phyloP scores from a whole-genome alignment of 2,113 vertebrate species.

The Narcine bancroftii region DNA sequence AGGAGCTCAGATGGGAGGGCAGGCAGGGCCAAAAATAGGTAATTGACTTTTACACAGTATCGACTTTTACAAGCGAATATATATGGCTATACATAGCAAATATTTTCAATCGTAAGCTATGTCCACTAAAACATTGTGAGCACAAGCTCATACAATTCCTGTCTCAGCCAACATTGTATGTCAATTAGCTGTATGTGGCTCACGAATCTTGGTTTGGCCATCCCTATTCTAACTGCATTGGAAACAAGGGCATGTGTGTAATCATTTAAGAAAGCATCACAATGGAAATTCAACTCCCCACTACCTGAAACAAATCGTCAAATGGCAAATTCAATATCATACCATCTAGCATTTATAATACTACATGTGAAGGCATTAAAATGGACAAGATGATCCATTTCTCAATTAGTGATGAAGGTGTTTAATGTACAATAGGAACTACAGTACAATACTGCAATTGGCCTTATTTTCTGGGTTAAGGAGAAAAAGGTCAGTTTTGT shows the following conservation, averaged over 20 bases:
- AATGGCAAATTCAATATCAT: background rate
- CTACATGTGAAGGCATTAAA: background rate
- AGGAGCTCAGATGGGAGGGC: too few relatives aligned
- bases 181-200: too few relatives aligned
- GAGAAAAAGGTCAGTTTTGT: background rate
- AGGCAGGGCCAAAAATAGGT: too few relatives aligned
- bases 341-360: background rate
- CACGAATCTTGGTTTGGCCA: too few relatives aligned
- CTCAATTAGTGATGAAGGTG: background rate
- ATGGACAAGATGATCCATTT: background rate
- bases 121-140: too few relatives aligned
- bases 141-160: too few relatives aligned
- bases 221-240: background rate
- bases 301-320: background rate
- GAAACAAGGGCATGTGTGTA: background rate
- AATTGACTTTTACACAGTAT: too few relatives aligned
- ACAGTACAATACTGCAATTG: background rate
- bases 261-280: background rate
- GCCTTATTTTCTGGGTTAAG: background rate
- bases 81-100: too few relatives aligned
- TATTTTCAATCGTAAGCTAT: too few relatives aligned
- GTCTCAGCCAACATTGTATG: too few relatives aligned
- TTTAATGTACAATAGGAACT: background rate
- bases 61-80: too few relatives aligned
- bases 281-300: background rate